These are phyloP conservation scores for Pteruthius melanotis DNA, from an alignment of 2,113 vertebrate genomes.

Conservation along the genomic window DNA sequence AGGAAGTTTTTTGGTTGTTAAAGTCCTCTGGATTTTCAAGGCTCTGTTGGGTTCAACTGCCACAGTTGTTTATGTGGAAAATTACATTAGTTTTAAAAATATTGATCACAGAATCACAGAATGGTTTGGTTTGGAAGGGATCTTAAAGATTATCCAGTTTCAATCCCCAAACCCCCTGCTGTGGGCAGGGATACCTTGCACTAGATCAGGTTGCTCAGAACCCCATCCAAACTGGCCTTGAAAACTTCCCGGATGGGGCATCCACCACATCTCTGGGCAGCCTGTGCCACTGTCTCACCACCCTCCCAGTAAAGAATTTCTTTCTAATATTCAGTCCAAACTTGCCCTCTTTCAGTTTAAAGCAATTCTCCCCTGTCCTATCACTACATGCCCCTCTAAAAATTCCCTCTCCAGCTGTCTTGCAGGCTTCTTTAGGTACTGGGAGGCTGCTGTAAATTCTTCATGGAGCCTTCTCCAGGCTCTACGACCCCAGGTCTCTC, in stretches of 20 bases:
- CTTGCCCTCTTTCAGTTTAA: background rate
- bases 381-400: background rate
- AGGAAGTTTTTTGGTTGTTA: background rate
- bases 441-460: background rate
- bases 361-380: background rate
- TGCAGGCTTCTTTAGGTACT: background rate
- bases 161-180: background rate
- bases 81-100: background rate
- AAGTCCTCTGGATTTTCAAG: background rate
- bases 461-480: background rate
- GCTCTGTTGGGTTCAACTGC: background rate
- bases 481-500: background rate
- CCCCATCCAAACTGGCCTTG: background rate
- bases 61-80: background rate
- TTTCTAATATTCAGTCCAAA: background rate
- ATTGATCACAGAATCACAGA: background rate
- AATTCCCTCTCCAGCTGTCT: background rate
- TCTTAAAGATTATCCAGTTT: background rate
- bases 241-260: background rate
- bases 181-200: background rate
- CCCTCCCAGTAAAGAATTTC: background rate
- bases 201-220: background rate
- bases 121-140: background rate
- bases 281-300: background rate
- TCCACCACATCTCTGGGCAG: background rate